Evolutionary conservation across 2,797 vertebrate genomes (phyloP).

Genomic region (Enoplosus armatus): DNA sequence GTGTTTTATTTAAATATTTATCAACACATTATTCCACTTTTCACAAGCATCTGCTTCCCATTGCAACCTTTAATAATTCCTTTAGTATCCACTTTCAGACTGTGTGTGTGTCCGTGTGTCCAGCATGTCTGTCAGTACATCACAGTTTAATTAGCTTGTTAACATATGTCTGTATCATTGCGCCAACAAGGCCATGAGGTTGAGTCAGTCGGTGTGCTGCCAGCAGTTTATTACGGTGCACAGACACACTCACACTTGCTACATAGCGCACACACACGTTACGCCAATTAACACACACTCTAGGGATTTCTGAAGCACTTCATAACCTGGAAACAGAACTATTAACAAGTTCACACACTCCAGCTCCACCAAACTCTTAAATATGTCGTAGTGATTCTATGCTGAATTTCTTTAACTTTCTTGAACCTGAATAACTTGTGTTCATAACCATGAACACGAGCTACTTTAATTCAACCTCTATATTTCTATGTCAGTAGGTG

Average conservation of each 20-base stretch:
- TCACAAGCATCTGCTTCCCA: constrained; percentile 39
- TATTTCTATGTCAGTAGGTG: background rate
- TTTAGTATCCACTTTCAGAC: constrained; percentile 70
- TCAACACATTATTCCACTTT: constrained; percentile 42
- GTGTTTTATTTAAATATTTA: background rate
- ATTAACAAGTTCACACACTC: constrained; percentile 33
- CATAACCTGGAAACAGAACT: constrained; percentile 37
- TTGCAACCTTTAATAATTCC: constrained; percentile 49
- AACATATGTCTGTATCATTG: constrained; percentile 79
- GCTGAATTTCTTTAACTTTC: background rate
- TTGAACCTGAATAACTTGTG: background rate
- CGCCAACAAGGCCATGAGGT: constrained; percentile 59
- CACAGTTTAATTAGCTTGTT: constrained; percentile 80
- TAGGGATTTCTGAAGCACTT: constrained; percentile 21
- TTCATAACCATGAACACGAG: background rate
- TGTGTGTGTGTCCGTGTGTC: constrained; percentile 29
- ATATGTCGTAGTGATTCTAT: constrained; percentile 1
- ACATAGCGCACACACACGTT: constrained; percentile 10
- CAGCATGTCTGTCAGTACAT: constrained; percentile 66
- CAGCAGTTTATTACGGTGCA: constrained; percentile 67
- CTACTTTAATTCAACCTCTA: background rate
- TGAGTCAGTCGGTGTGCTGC: constrained; percentile 51
- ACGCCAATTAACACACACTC: constrained; percentile 54
- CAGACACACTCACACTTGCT: constrained; percentile 16
- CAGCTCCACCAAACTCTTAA: background rate